These are phyloP conservation scores for Hydrotaea cyrtoneurina DNA, from an alignment of 2,888 invertebrate species.

Conservation along the genomic window DNA sequence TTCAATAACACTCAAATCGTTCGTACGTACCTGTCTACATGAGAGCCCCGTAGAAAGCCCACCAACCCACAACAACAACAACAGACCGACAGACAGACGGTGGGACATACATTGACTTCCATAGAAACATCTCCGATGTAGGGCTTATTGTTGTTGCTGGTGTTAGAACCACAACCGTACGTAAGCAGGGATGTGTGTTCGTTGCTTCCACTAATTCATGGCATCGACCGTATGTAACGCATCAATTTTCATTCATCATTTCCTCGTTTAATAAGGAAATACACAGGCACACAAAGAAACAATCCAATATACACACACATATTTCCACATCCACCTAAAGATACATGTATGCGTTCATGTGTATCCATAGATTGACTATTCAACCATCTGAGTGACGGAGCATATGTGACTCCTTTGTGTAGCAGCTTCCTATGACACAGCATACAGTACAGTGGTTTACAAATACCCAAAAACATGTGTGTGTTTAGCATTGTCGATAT, in stretches of 20 bases:
- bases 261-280: conserved; percentile 45
- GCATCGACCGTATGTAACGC: conserved; percentile 45
- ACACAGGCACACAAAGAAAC: conserved; percentile 1
- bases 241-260: conserved; percentile 57
- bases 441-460: not conserved
- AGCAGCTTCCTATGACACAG: not conserved
- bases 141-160: not conserved
- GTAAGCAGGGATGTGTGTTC: not conserved
- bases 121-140: conserved; percentile 2
- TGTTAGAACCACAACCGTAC: not conserved
- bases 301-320: not conserved
- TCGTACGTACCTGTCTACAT: not conserved
- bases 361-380: not conserved
- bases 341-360: not conserved
- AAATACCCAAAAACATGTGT: no score
- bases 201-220: not conserved
- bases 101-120: not conserved
- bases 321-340: not conserved
- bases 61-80: not conserved
- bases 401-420: not conserved
- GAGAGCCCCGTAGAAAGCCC: not conserved
- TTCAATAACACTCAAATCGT: conserved; percentile 27
- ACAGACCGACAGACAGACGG: not conserved
- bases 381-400: not conserved
- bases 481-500: no score